Percentiles rank a stretch among this genome's conserved stretches.
Evolutionary conservation across 2,888 invertebrate genomes (phyloP).

Genomic region (Girardia tigrina): DNA sequence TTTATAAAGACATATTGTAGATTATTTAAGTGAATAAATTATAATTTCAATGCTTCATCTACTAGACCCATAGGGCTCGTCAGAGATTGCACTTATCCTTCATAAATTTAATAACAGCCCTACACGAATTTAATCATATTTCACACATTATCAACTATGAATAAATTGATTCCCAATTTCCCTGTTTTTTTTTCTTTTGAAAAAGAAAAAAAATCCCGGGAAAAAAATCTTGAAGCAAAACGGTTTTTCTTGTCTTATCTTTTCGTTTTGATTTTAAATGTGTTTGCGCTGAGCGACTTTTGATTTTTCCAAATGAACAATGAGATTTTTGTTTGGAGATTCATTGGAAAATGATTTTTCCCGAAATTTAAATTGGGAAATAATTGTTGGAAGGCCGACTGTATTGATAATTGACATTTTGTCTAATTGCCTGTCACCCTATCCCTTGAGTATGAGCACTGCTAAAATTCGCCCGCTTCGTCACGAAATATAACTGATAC

Average conservation of each 20-base stretch:
- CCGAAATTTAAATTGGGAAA: background rate
- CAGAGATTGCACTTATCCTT: conserved; percentile 20
- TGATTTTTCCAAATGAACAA: background rate
- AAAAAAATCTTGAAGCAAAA: too few relatives aligned
- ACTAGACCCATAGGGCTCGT: conserved; percentile 20
- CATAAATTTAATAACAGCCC: conserved; percentile 18
- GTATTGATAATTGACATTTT: conserved; percentile 1
- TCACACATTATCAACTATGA: conserved; percentile 5
- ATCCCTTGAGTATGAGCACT: background rate
- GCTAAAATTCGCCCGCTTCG: too few relatives aligned
- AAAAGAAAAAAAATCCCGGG: background rate
- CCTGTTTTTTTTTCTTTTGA: background rate
- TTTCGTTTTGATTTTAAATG: too few relatives aligned
- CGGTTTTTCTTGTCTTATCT: too few relatives aligned
- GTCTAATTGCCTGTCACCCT: conserved; percentile 19
- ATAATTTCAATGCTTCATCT: conserved; percentile 15
- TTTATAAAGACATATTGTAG: conserved; percentile 13
- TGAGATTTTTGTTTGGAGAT: background rate
- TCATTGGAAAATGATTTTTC: background rate
- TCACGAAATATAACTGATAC: too few relatives aligned
- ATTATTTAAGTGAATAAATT: conserved; percentile 7
- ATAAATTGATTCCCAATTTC: background rate
- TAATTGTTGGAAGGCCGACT: background rate
- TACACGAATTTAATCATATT: conserved; percentile 19
- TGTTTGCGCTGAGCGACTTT: too few relatives aligned